phyloP scores from a whole-genome alignment of 37 sponge, comb jelly and placozoan genomes.

The Oopsacas minuta region DNA sequence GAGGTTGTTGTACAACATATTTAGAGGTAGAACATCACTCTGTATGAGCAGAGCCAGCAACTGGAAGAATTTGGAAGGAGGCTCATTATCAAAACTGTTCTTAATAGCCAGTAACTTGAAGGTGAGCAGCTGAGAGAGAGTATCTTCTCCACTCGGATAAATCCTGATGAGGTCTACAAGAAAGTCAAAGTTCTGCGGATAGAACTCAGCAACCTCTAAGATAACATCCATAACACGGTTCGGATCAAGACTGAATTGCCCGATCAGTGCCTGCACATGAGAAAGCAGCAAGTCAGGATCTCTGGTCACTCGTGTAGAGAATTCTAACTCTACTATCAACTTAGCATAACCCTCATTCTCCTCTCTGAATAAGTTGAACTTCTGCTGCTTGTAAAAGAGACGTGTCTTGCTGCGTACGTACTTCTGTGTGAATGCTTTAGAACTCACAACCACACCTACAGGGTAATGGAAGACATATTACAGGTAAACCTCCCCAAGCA shows the following conservation, averaged over 20 bases:
- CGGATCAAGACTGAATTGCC: constrained; percentile 87
- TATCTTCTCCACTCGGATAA: constrained; percentile 58
- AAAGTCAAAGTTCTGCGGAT: constrained; percentile 59
- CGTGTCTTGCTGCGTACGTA: constrained; percentile 75
- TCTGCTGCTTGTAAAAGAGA: constrained; percentile 96
- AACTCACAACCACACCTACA: constrained; percentile 51
- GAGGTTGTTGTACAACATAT: constrained; percentile 36
- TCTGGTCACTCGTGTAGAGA: background rate
- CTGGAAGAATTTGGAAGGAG: constrained; percentile 41
- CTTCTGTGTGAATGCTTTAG: constrained; percentile 72
- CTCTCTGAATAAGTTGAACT: constrained; percentile 95
- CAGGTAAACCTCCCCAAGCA: too few species aligned
- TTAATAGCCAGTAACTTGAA: constrained; percentile 55
- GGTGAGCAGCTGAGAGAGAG: constrained; percentile 76
- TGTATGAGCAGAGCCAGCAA: constrained; percentile 70
- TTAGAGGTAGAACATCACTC: constrained; percentile 38
- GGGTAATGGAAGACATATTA: too few species aligned
- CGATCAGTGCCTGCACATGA: constrained; percentile 26
- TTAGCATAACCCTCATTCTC: constrained; percentile 97
- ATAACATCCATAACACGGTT: constrained; percentile 91
- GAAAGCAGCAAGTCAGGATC: background rate
- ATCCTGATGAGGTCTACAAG: constrained; percentile 44
- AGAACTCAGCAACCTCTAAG: constrained; percentile 77
- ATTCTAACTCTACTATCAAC: constrained; percentile 69
- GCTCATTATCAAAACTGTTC: background rate